Conservation (phyloP, 2,888 invertebrate genomes). For the Lymantria dispar region DNA sequence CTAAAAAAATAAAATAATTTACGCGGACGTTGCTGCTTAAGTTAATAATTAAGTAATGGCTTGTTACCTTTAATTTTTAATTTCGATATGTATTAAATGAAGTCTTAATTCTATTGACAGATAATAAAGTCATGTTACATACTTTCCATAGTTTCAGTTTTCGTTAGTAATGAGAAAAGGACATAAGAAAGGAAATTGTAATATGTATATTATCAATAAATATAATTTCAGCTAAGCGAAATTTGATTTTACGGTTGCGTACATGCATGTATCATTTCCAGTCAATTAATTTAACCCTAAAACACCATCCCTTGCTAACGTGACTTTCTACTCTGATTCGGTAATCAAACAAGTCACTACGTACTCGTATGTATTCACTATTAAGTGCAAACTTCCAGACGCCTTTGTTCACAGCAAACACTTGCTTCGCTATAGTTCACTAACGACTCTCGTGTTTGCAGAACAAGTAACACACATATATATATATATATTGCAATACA, state of each 20-base stretch:
- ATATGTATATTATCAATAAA: background rate
- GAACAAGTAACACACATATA: constrained; percentile 24
- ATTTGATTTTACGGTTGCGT: constrained; percentile 2
- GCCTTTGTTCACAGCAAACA: constrained; percentile 41
- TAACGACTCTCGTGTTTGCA: constrained; percentile 40
- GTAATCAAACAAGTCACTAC: constrained; percentile 17
- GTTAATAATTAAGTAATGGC: too few species aligned
- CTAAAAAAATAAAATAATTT: too few species aligned
- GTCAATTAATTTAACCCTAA: constrained; percentile 9
- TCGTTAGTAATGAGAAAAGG: too few species aligned
- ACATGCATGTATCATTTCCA: constrained; percentile 16
- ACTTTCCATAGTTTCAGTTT: too few species aligned
- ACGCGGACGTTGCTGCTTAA: too few species aligned
- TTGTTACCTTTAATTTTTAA: too few species aligned
- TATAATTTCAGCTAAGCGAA: background rate
- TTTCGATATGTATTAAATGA: too few species aligned
- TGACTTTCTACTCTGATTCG: constrained; percentile 12
- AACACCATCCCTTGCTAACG: constrained; percentile 1
- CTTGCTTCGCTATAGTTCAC: constrained; percentile 34
- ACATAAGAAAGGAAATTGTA: too few species aligned
- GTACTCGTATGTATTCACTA: constrained; percentile 18
- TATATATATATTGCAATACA: background rate
- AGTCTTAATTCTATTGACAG: too few species aligned
- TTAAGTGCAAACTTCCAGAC: constrained; percentile 30
- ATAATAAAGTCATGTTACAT: too few species aligned